Evolutionary conservation across 1,140 invertebrate species (phyloP), one percentile per base, ranked within the genome.

Genomic region (Matsumurasca onukii): DNA sequence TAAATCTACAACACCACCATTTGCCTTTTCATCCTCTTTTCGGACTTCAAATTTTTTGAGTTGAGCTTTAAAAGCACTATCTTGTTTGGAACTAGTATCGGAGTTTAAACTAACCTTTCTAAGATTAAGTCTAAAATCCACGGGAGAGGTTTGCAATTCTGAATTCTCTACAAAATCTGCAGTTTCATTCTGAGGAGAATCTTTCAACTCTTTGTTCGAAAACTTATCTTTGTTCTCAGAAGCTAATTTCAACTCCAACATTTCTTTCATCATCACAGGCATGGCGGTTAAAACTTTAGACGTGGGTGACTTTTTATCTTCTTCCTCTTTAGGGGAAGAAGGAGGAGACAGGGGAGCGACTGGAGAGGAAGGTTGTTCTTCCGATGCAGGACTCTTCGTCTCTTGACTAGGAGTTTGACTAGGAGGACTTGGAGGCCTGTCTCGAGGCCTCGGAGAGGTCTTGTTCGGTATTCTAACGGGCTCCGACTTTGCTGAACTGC

Each of bases 141-240:
- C 78, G 17, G 83, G 81, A 27, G 82, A 81, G 2, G 77, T 78
- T 34, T 78, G 76, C 13, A 20, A 13, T 30, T 66, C 64, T 3
- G 63, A 65, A 52, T 66, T 66, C 77, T 55, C 77, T 75, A 24
- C 76, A 75, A 30, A 3, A 22, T 76, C 76, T 3, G 20, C 31
- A 20, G 39, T 45, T 9, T 69, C 63, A 22, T 65, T 71, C 20
- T 68, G 55, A 0, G 59, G 68, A 25, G 57, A 71, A 49, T 71
- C 69, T 34, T 57, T 70, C 65, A 69, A 69, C 69, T 55, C 69
- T 51, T 51, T 64, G 31, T 70, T 72, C 12, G 71, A 73, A 1
- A 88, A 86, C 66, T 86, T 81, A 73, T 91, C 89, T 77, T 92
- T 92, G 24, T 93, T 92, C 78, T 93, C 91, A 13, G 91, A 89